Percentiles rank a stretch among this genome's conserved stretches.
phyloP scores from a whole-genome alignment of 1,140 invertebrate genomes.

The Probaryconus sp. region DNA sequence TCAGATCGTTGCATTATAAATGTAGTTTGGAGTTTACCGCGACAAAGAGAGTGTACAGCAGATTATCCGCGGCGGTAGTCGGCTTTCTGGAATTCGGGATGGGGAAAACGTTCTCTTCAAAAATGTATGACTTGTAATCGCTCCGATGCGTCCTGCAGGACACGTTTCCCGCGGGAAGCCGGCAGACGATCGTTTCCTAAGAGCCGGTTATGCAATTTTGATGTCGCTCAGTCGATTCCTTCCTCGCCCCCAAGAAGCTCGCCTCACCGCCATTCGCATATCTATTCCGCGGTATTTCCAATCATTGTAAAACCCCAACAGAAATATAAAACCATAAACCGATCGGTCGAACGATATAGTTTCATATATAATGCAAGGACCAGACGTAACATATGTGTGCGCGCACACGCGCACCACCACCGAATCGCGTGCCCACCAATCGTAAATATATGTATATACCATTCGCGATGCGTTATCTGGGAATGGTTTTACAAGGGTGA shows the following conservation, averaged over 20 bases:
- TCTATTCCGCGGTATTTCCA: slow-evolving; percentile 74
- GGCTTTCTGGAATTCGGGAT: slow-evolving; percentile 35
- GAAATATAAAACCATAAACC: slow-evolving; percentile 76
- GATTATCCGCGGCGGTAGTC: slow-evolving; percentile 47
- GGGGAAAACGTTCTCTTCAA: slow-evolving; percentile 60
- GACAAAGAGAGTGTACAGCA: slow-evolving; percentile 48
- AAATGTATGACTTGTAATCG: slow-evolving; percentile 74
- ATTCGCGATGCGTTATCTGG: slow-evolving; percentile 74
- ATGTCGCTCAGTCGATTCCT: slow-evolving; percentile 69
- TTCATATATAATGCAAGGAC: slow-evolving; percentile 70
- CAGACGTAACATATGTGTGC: slow-evolving; percentile 44
- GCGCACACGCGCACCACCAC: slow-evolving; percentile 14
- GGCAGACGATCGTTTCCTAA: slow-evolving; percentile 75
- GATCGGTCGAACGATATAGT: slow-evolving; percentile 75
- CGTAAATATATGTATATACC: slow-evolving; percentile 55
- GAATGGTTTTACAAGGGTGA: slow-evolving; percentile 78
- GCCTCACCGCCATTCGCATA: slow-evolving; percentile 43
- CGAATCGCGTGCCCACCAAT: slow-evolving; percentile 4
- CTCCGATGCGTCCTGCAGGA: slow-evolving; percentile 70
- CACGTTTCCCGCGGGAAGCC: slow-evolving; percentile 70
- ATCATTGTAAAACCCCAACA: slow-evolving; percentile 78
- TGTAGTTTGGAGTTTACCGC: slow-evolving; percentile 44
- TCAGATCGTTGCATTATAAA: slow-evolving; percentile 45
- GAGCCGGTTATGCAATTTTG: slow-evolving; percentile 77
- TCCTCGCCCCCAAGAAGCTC: slow-evolving; percentile 20